Base-by-base conservation (phyloP, 2,797 vertebrate genomes). In the Leptodactylus fallax region DNA sequence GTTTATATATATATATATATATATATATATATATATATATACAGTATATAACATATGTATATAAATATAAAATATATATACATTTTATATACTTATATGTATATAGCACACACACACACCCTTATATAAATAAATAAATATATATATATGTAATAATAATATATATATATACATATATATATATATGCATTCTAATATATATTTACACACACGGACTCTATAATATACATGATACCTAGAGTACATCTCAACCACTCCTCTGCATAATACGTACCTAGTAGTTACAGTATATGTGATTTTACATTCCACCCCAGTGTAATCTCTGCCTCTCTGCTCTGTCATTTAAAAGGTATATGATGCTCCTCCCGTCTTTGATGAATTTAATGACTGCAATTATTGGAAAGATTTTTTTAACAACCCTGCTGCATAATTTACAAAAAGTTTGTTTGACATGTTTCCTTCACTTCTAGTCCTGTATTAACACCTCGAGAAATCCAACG, bases 331-430 rank as follows among this genome's bases (percentile, higher is more conserved):
- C 90, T 88, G 91, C 81, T 91, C 88, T 92, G 91, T 92, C 94
- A 93, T 91, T 93, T 78, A 94, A 93, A 88, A 92, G 90, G 90
- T 93, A 90, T 92, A 67, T 81, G 53, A 83, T 67, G 84, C 55
- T 76, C 72, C 49, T 61, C 55, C 56, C 11, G 92, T 90, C 90
- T 90, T 79, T 93, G 94, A 95, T 95, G 94, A 93, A 93, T 96
- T 96, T 95, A 96, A 96, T 96, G 93, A 93, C 95, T 92, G 93
- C 94, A 94, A 94, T 95, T 95, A 95, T 93, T 93, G 93, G 90
- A 86, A 51, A 93, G 93, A 94, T 95, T 95, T 94, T 94, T 72
- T 84, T 74, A 83, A 61, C 93, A 91, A 93, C 93, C 94, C 79
- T 93, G 92, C 91, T 92, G 93, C 91, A 91, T 91, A 85, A 90